Conservation (phyloP, 2,888 invertebrate genomes). For the Pycnomerus fuliginosus region DNA sequence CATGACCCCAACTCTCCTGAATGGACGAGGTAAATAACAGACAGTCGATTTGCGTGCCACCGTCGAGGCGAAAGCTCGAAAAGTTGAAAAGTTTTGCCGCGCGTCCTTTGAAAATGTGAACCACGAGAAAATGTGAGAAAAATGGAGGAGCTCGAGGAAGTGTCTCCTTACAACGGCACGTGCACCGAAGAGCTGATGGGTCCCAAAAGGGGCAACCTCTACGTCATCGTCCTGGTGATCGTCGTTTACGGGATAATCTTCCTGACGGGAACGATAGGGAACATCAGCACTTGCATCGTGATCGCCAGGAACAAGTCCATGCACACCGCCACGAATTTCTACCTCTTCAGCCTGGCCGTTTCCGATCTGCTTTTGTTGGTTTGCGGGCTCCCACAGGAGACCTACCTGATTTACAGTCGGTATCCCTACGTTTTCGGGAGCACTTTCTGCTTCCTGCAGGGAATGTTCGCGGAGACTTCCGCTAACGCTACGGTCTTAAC, state of each 20-base stretch:
- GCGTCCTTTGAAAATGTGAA: too few relatives aligned
- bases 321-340: slow-evolving; percentile 81
- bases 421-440: slow-evolving; percentile 79
- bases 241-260: slow-evolving; percentile 74
- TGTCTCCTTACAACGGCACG: too few relatives aligned
- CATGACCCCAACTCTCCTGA: too few relatives aligned
- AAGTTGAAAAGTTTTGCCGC: too few relatives aligned
- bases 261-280: slow-evolving; percentile 76
- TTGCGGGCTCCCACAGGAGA: slow-evolving; percentile 80
- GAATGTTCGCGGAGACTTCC: slow-evolving; percentile 77
- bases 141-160: slow-evolving; percentile 3
- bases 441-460: slow-evolving; percentile 74
- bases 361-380: slow-evolving; percentile 77
- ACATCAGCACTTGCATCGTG: slow-evolving; percentile 81
- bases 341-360: slow-evolving; percentile 81
- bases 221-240: slow-evolving; percentile 67
- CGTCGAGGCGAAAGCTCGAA: too few relatives aligned
- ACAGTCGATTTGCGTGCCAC: too few relatives aligned
- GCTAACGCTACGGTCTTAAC: slow-evolving; percentile 73
- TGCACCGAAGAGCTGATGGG: slow-evolving; percentile 28
- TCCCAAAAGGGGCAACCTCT: slow-evolving; percentile 33
- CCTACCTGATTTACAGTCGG: slow-evolving; percentile 74
- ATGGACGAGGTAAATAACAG: too few relatives aligned
- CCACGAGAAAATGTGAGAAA: too few relatives aligned
- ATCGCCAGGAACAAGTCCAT: slow-evolving; percentile 80